Base-by-base conservation (phyloP, 2,797 vertebrate species). In the Poecile montanus region DNA sequence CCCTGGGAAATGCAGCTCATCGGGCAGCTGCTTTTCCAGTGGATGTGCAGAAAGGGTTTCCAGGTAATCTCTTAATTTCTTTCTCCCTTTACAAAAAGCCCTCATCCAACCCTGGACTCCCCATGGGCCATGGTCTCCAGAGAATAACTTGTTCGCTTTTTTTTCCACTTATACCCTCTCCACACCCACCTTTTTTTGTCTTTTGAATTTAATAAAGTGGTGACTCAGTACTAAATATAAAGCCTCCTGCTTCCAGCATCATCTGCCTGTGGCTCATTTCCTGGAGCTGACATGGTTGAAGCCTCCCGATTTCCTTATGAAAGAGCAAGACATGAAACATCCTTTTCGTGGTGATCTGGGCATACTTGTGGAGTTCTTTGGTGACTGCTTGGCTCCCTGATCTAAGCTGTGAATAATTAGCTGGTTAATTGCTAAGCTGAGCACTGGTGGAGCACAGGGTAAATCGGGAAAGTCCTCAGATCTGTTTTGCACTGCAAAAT, bases 151-250 rank as follows among this genome's bases (percentile, higher is more conserved):
- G 27, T 62, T 62, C 16, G 4, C 25, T 74, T 82, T 57, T 57
- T 72, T 42, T 18, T 7, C 38, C 10, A 9, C 0, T 10, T 84
- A 19, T 42, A 48, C 88, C 54, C 60, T 84, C 40, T 90, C 91
- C 88, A 70, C 89, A 90, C 82, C 73, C 94, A 93, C 74, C 72
- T 81, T 90, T 95, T 95, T 63, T 88, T 40, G 77, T 60, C 60
- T 94, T 81, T 73, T 3, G 10, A 57, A 86, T 96, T 93, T 86
- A 95, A 91, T 95, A 58, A 95, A 68, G 42, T 67, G 89, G 89
- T 96, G 94, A 96, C 79, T 96, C 95, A 95, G 79, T 81, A 81
- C 93, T 94, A 94, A 95, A 90, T 92, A 89, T 94, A 95, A 97
- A 91, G 77, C 45, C 65, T 70, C 32, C 54, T 60, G 89, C 63